Evolutionary conservation across 1,140 invertebrate species (phyloP).

Genomic region (Lordiphosa collinella): DNA sequence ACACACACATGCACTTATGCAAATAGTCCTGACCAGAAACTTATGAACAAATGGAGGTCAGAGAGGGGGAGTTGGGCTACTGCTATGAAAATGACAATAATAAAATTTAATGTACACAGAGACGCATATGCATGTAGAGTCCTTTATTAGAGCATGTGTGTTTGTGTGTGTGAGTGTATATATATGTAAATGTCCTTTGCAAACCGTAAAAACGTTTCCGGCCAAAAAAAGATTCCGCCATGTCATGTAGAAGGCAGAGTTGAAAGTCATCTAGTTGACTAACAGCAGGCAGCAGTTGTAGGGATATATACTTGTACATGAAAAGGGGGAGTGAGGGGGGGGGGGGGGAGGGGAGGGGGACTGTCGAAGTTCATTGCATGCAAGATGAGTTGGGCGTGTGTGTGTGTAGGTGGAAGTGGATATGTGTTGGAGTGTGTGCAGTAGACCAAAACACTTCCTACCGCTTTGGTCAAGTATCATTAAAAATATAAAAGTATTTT

Average conservation of each 20-base stretch:
- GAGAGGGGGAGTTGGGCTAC: slow-evolving; percentile 8
- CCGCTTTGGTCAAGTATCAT: slow-evolving; percentile 76
- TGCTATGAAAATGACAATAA: slow-evolving; percentile 75
- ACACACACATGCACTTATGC: slow-evolving; percentile 41
- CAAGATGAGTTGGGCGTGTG: slow-evolving; percentile 28
- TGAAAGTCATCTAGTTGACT: slow-evolving; percentile 73
- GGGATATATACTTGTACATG: slow-evolving; percentile 1
- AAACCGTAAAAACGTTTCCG: slow-evolving; percentile 74
- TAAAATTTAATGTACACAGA: slow-evolving; percentile 76
- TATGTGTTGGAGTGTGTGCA: slow-evolving; percentile 57
- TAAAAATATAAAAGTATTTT: slow-evolving; percentile 78
- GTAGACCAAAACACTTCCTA: slow-evolving; percentile 77
- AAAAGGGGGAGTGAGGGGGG: neutral
- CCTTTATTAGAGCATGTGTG: slow-evolving; percentile 4
- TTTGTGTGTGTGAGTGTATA: slow-evolving; percentile 14
- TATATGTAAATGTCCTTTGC: slow-evolving; percentile 66
- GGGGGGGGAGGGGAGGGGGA: neutral
- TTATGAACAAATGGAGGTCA: slow-evolving; percentile 35
- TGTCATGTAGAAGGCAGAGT: slow-evolving; percentile 47
- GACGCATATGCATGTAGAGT: slow-evolving; percentile 51
- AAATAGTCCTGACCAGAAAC: slow-evolving; percentile 63
- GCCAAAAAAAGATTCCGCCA: slow-evolving; percentile 26
- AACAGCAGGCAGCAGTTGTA: slow-evolving; percentile 25
- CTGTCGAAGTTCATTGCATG: slow-evolving; percentile 63
- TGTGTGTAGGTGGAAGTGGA: slow-evolving; percentile 1